A percentile compares a stretch with the other conserved stretches of the same genome.
Evolutionary conservation across 2,888 invertebrate genomes (phyloP).

Genomic region (Polymixis lichenea): DNA sequence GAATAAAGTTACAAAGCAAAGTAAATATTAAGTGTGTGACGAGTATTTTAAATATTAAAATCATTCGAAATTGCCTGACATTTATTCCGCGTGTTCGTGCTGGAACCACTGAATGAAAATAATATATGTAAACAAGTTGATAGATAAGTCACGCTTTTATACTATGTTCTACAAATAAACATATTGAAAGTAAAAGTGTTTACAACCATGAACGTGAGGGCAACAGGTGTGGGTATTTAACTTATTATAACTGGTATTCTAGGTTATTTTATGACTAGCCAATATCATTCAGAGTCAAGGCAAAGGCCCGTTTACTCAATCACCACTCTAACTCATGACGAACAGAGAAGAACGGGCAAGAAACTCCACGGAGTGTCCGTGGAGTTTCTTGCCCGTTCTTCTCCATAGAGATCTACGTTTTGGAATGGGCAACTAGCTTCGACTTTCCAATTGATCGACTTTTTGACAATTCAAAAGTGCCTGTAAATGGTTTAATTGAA

Average conservation of each 20-base stretch:
- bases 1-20: neutral
- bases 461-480: no score
- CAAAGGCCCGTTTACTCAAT: no score
- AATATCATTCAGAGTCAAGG: neutral
- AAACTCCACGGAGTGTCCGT: no score
- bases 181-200: neutral
- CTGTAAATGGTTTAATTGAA: no score
- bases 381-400: no score
- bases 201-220: neutral
- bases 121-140: neutral
- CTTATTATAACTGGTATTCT: neutral
- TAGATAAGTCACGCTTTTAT: neutral
- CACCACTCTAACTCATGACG: no score
- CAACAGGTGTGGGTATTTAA: neutral
- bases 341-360: no score
- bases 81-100: neutral
- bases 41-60: neutral
- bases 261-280: neutral
- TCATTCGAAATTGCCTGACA: neutral
- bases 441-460: no score
- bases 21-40: neutral
- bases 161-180: neutral
- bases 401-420: no score
- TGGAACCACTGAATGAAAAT: neutral
- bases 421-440: no score